Evolutionary conservation across 2,797 vertebrate genomes (phyloP).

Genomic region (Coregonus suidteri): DNA sequence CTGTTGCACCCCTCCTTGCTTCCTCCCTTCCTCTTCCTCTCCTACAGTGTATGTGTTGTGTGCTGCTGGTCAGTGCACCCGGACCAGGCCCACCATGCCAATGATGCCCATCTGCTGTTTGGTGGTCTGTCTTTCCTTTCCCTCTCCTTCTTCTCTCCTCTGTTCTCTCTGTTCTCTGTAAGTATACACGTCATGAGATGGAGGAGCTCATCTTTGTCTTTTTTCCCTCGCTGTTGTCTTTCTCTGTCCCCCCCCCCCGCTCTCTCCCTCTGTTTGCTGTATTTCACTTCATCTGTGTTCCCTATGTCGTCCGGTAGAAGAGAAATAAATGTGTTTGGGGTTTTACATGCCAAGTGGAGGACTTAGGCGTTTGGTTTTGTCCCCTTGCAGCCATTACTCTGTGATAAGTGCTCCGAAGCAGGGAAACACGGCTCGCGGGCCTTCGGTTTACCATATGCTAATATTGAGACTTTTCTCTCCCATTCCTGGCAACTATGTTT

Average conservation of each 20-base stretch:
- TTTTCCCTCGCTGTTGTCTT: not conserved
- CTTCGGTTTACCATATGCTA: constrained; percentile 71
- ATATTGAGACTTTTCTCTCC: constrained; percentile 63
- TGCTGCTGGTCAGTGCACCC: not conserved
- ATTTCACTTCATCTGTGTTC: not conserved
- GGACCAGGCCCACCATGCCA: not conserved
- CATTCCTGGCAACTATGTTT: constrained; percentile 44
- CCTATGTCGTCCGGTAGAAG: constrained; percentile 39
- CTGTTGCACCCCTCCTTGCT: not conserved
- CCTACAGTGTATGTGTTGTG: not conserved
- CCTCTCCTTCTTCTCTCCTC: constrained; percentile 3
- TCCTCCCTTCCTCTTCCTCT: not conserved
- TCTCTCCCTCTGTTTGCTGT: not conserved
- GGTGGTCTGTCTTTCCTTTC: not conserved
- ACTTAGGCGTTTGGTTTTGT: constrained; percentile 37
- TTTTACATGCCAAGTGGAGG: constrained; percentile 63
- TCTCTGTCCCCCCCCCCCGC: not conserved
- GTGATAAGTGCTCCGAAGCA: constrained; percentile 73
- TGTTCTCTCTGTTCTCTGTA: not conserved
- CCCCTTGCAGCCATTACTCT: constrained; percentile 57
- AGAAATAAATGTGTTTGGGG: constrained; percentile 42
- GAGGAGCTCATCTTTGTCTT: not conserved
- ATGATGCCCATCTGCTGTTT: constrained; percentile 9
- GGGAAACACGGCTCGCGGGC: constrained; percentile 71
- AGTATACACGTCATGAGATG: not conserved